These are phyloP conservation scores for Cephus cinctus DNA, from an alignment of 1,140 invertebrate species.

Conservation along the genomic window DNA sequence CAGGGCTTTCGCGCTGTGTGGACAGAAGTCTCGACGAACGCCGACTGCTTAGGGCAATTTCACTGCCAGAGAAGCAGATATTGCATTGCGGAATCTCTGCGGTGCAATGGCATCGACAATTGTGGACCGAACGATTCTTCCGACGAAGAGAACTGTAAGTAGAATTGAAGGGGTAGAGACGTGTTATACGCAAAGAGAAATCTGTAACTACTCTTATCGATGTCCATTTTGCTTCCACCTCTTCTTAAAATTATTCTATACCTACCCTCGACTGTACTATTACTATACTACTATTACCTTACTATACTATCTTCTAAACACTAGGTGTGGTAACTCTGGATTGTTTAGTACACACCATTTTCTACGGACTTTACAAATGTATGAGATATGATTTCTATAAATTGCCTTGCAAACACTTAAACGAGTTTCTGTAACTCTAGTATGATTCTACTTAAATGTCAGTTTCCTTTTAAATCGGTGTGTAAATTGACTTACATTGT, in stretches of 20 bases:
- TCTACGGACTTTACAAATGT: neutral
- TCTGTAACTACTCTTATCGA: constrained; percentile 25
- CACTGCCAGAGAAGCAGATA: constrained; percentile 68
- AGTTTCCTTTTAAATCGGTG: no score
- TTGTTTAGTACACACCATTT: constrained; percentile 1
- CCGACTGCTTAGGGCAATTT: constrained; percentile 61
- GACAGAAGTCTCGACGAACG: constrained; percentile 75
- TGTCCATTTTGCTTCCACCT: constrained; percentile 40
- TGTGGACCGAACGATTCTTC: constrained; percentile 77
- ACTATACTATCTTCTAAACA: neutral
- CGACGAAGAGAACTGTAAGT: constrained; percentile 83
- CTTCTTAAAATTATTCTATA: constrained; percentile 11
- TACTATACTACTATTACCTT: no score
- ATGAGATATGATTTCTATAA: neutral
- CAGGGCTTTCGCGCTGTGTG: constrained; percentile 85
- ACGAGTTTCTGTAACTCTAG: no score
- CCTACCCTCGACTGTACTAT: constrained; percentile 6
- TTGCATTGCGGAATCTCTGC: constrained; percentile 76
- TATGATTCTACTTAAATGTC: no score
- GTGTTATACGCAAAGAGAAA: neutral
- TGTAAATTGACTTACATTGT: no score
- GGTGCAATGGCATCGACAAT: constrained; percentile 77
- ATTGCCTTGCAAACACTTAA: no score
- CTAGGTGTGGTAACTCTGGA: constrained; percentile 5
- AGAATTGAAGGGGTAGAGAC: no score